Conservation (phyloP, 2,113 vertebrate genomes). For the Rattus rattus region DNA sequence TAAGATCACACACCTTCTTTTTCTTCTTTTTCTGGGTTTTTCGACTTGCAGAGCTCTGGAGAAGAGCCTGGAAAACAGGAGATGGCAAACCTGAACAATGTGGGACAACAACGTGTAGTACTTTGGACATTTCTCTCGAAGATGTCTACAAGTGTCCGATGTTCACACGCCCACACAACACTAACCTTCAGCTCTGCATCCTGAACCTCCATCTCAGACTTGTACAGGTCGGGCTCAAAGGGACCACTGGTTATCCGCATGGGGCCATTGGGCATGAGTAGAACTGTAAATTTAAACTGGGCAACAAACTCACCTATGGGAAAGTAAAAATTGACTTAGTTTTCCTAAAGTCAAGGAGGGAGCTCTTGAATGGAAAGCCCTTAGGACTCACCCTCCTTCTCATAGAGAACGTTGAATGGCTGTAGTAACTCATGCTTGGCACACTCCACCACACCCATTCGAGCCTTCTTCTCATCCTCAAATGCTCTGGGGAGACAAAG, state of each 20-base stretch:
- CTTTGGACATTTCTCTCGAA: background rate
- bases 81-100: background rate
- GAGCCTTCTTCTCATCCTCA: slow-evolving; percentile 97
- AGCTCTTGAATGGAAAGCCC: background rate
- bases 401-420: slow-evolving; percentile 97
- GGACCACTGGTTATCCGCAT: slow-evolving; percentile 96
- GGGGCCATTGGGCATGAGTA: slow-evolving; percentile 98
- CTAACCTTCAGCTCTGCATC: slow-evolving; percentile 96
- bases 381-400: slow-evolving; percentile 94
- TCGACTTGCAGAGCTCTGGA: slow-evolving; percentile 97
- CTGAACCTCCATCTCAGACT: slow-evolving; percentile 96
- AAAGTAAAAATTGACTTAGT: background rate
- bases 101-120: background rate
- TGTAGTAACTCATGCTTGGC: slow-evolving; percentile 98
- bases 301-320: slow-evolving; percentile 94
- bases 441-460: slow-evolving; percentile 97
- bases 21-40: slow-evolving; percentile 99
- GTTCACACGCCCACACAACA: background rate
- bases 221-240: slow-evolving; percentile 95
- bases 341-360: background rate
- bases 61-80: slow-evolving; percentile 89
- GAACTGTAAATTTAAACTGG: slow-evolving; percentile 99
- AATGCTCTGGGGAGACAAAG: slow-evolving; percentile 90
- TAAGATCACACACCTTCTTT: slow-evolving; percentile 93
- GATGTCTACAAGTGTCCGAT: background rate